Percentiles rank a stretch among this genome's conserved stretches.
These are phyloP conservation scores for Stictonetta naevosa DNA, from an alignment of 2,113 vertebrate genomes.

Conservation along the genomic window DNA sequence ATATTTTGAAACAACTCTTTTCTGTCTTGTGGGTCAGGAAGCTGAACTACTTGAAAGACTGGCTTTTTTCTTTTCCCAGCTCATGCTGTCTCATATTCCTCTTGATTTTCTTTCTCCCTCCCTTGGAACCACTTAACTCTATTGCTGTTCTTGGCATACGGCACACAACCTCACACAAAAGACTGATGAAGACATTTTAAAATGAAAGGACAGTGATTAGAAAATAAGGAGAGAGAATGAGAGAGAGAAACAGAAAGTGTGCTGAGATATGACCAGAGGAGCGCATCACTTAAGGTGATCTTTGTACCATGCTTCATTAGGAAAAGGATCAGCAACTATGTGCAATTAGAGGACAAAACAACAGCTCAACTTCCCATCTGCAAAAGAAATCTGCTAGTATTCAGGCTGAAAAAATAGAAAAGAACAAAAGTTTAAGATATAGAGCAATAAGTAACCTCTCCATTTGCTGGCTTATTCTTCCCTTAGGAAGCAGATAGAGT, in stretches of 20 bases:
- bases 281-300: background rate
- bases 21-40: background rate
- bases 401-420: background rate
- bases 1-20: background rate
- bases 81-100: background rate
- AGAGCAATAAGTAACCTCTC: slow-evolving; percentile 39
- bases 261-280: background rate
- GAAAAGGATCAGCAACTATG: slow-evolving; percentile 8
- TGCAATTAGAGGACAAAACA: background rate
- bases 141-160: background rate
- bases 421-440: slow-evolving; percentile 39
- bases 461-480: slow-evolving; percentile 45
- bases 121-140: background rate
- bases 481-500: slow-evolving; percentile 33
- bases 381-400: background rate
- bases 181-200: background rate
- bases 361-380: background rate
- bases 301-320: background rate
- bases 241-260: background rate
- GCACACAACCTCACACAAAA: background rate
- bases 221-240: background rate
- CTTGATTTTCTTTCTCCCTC: background rate
- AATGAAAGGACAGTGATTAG: background rate
- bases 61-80: background rate
- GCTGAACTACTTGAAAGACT: background rate